Conservation (phyloP, 2,888 invertebrate genomes). For the Acronicta aceris region DNA sequence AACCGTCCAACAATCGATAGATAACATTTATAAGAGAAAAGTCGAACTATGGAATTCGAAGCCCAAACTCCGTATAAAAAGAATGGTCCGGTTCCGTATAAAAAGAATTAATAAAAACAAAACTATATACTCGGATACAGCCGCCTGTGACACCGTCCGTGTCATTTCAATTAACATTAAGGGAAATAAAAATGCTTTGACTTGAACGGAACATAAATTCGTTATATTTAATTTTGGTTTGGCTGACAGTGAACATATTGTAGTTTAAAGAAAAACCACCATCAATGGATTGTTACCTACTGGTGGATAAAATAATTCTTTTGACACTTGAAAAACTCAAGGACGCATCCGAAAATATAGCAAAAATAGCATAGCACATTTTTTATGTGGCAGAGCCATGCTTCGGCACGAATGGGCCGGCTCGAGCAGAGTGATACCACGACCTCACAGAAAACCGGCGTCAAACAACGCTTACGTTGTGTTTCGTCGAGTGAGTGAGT, state of each 20-base stretch:
- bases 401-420: too few species aligned
- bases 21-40: constrained; percentile 80
- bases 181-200: constrained; percentile 75
- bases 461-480: too few species aligned
- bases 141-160: constrained; percentile 73
- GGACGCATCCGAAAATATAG: too few species aligned
- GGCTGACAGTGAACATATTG: constrained; percentile 57
- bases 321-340: too few species aligned
- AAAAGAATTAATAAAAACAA: constrained; percentile 79
- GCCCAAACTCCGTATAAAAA: constrained; percentile 76
- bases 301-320: too few species aligned
- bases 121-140: constrained; percentile 64
- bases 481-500: too few species aligned
- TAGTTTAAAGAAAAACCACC: too few species aligned
- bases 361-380: too few species aligned
- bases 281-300: too few species aligned
- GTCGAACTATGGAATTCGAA: constrained; percentile 78
- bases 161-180: constrained; percentile 86
- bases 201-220: constrained; percentile 68
- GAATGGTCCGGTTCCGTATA: constrained; percentile 75
- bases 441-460: too few species aligned
- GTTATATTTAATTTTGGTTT: constrained; percentile 66
- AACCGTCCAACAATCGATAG: constrained; percentile 66
- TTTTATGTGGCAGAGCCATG: too few species aligned
- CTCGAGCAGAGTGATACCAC: too few species aligned